Evolutionary conservation across 2,888 invertebrate species (phyloP).

Genomic region (Aleiodes testaceus): DNA sequence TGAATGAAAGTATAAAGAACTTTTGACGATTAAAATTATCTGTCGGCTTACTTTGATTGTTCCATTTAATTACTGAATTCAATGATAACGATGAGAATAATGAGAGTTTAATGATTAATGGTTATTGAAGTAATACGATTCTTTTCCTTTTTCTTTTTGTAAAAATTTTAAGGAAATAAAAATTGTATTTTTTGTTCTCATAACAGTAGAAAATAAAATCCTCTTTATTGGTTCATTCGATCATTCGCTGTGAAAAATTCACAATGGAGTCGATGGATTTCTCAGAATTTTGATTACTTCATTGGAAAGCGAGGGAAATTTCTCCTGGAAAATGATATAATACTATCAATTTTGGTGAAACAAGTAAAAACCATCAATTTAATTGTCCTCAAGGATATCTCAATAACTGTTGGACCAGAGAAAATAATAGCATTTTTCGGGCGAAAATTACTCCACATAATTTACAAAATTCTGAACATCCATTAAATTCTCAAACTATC

Average conservation of each 20-base stretch:
- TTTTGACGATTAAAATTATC: not conserved
- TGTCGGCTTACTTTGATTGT: not conserved
- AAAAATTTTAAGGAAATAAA: not conserved
- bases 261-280: not conserved
- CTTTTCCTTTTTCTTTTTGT: not conserved
- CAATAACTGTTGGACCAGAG: too few relatives aligned
- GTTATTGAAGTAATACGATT: conserved; percentile 6
- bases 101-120: conserved; percentile 10
- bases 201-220: too few relatives aligned
- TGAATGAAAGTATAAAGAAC: not conserved
- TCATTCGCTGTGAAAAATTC: not conserved
- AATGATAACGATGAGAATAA: conserved; percentile 14
- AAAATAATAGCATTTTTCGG: too few relatives aligned
- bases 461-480: too few relatives aligned
- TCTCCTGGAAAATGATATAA: too few relatives aligned
- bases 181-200: not conserved
- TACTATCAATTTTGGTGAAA: too few relatives aligned
- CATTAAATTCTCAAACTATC: too few relatives aligned
- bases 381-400: too few relatives aligned
- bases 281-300: not conserved
- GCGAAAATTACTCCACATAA: too few relatives aligned
- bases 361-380: too few relatives aligned
- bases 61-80: conserved; percentile 22
- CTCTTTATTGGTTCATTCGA: too few relatives aligned
- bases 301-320: too few relatives aligned